These are phyloP conservation scores for Panagrolaimus sp. DNA, from an alignment of 1,140 invertebrate species.

Conservation along the genomic window DNA sequence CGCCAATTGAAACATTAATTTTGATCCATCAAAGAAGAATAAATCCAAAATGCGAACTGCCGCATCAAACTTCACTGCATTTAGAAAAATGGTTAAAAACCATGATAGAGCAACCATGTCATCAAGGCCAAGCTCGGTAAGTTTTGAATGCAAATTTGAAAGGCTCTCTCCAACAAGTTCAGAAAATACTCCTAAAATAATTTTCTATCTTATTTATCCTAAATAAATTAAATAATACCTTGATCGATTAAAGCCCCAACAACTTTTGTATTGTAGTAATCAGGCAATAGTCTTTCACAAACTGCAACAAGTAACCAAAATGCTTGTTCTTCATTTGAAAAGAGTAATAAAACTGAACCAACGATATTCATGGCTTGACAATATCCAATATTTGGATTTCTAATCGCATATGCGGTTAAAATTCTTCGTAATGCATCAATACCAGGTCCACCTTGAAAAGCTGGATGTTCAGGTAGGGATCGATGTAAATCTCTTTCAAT, in stretches of 20 bases:
- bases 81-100: slow-evolving; percentile 89
- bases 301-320: slow-evolving; percentile 93
- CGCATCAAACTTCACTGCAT: slow-evolving; percentile 91
- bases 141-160: slow-evolving; percentile 75
- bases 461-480: slow-evolving; percentile 93
- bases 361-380: slow-evolving; percentile 99
- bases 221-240: slow-evolving; percentile 30
- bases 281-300: slow-evolving; percentile 88
- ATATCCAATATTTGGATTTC: slow-evolving; percentile 94
- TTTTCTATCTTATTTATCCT: no score
- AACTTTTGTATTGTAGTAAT: slow-evolving; percentile 93
- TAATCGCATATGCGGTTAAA: slow-evolving; percentile 85
- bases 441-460: slow-evolving; percentile 81
- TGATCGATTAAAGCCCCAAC: slow-evolving; percentile 88
- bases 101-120: slow-evolving; percentile 84
- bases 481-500: slow-evolving; percentile 93
- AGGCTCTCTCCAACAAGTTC: slow-evolving; percentile 79
- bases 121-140: slow-evolving; percentile 76
- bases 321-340: slow-evolving; percentile 89
- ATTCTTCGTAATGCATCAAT: slow-evolving; percentile 84
- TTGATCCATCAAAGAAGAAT: slow-evolving; percentile 96
- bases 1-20: slow-evolving; percentile 85
- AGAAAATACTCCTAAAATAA: slow-evolving; percentile 66
- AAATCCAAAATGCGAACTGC: slow-evolving; percentile 96
- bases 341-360: slow-evolving; percentile 85